Evolutionary conservation across 2,113 vertebrate species (phyloP), one percentile per base, ranked within the genome.

Genomic region (Chroicocephalus ridibundus): DNA sequence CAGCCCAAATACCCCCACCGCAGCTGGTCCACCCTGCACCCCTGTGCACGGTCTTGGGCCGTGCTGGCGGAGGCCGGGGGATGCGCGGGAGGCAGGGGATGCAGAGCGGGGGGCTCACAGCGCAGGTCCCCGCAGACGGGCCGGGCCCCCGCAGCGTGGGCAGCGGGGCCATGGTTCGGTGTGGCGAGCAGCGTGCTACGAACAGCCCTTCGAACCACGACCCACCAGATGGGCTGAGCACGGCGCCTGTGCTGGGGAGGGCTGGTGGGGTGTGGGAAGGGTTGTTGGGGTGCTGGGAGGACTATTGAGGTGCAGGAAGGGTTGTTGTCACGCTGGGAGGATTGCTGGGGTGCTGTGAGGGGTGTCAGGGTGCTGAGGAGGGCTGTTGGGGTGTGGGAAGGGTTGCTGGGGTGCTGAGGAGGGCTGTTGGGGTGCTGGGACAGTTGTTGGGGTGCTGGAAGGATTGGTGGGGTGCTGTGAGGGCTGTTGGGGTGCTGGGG

Each of bases 51-150:
- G 27, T 36, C 65, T 19, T 20, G 3, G 8, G 49, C 34, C 13
- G 2, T 12, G 0, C 57, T 34, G 1, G 5, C 1, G 4, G 47
- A n/a, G 40, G 40, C 34, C 15, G 24, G 22, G 24, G 14, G n/a
- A 34, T 2, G 70, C 3, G 5, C 15, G 5, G 46, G 36, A 52
- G 38, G 47, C 61, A n/a, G 54, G 54, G 51, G 9, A 40, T 2
- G 9, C 32, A n/a, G 12, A 16, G 52, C 9, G 27, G 15, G 5
- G n/a, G 58, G 58, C 60, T 61, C n/a, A 25, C 9, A 10, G n/a
- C 22, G 3, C 9, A 22, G 21, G n/a, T 36, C n/a, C 58, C 58
- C 14, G 6, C n/a, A 61, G 58, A 24, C 9, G 15, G 58, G 58
- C 36, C 9, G 4, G 58, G 15, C 15, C 60, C 24, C n/a, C 8